Evolutionary conservation across 2,888 invertebrate species (phyloP).

Genomic region (Tromatobia lineatoria): DNA sequence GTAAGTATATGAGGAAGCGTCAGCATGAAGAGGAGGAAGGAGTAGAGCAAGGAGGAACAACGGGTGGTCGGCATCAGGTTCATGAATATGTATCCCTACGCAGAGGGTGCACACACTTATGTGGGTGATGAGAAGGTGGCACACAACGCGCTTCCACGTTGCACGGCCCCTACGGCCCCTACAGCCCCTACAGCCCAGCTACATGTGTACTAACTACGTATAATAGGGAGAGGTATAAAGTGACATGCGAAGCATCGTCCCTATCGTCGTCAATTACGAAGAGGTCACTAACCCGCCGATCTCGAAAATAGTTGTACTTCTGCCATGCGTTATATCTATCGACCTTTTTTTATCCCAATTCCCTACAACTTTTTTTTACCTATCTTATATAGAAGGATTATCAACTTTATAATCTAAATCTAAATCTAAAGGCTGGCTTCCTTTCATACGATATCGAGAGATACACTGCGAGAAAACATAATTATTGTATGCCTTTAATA

Average conservation of each 20-base stretch:
- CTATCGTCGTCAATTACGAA: background rate
- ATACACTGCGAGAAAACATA: no score
- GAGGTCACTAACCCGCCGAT: background rate
- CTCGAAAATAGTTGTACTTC: no score
- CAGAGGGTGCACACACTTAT: conserved; percentile 49
- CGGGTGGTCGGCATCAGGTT: conserved; percentile 21
- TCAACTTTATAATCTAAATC: no score
- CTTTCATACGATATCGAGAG: no score
- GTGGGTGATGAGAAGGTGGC: conserved; percentile 23
- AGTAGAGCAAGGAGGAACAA: background rate
- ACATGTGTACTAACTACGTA: background rate
- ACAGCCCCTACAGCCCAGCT: background rate
- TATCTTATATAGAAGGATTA: no score
- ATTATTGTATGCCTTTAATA: no score
- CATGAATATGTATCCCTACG: conserved; percentile 75
- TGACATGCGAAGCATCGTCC: conserved; percentile 4
- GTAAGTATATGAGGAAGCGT: background rate
- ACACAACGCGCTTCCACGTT: conserved; percentile 23
- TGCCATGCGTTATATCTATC: no score
- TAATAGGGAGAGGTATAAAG: conserved; percentile 5
- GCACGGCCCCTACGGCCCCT: background rate
- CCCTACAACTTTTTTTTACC: no score
- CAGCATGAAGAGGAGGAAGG: no score
- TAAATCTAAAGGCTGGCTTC: no score
- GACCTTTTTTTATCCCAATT: no score